phyloP scores from a whole-genome alignment of 2,113 vertebrate species.

The Coptodon bakossiorum region DNA sequence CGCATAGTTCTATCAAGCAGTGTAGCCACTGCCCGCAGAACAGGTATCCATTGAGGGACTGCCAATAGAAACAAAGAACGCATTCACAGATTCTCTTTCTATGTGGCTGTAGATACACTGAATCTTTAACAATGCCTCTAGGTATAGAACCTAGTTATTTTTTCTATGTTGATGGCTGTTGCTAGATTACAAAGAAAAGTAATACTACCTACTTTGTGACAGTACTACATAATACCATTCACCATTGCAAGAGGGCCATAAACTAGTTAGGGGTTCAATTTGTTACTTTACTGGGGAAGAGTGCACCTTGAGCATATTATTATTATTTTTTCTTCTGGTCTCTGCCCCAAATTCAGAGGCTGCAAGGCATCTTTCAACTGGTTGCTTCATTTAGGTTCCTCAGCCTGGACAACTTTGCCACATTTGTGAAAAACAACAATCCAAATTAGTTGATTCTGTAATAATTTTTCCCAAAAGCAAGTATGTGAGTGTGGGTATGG shows the following conservation, averaged over 20 bases:
- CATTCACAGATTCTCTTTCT: neutral
- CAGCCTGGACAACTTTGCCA: neutral
- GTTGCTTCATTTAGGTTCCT: neutral
- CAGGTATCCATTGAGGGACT: neutral
- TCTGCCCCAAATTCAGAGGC: fast-evolving
- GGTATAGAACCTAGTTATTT: neutral
- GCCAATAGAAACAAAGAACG: neutral
- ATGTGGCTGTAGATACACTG: neutral
- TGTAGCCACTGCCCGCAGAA: fast-evolving
- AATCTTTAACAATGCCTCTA: neutral
- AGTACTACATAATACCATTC: neutral
- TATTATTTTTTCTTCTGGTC: neutral
- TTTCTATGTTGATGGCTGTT: neutral
- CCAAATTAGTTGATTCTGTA: neutral
- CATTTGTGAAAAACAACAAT: neutral
- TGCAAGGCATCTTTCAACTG: neutral
- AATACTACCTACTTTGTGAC: neutral
- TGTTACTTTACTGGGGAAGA: neutral
- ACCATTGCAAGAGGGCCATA: neutral
- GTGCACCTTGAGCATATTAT: neutral
- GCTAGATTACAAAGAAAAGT: neutral
- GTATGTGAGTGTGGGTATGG: neutral
- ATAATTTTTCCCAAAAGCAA: neutral
- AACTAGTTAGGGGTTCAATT: neutral
- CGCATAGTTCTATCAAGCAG: neutral